A percentile compares a stretch with the other conserved stretches of the same genome.
phyloP scores from a whole-genome alignment of 2,113 vertebrate species.

The Sinocyclocheilus anophthalmus region DNA sequence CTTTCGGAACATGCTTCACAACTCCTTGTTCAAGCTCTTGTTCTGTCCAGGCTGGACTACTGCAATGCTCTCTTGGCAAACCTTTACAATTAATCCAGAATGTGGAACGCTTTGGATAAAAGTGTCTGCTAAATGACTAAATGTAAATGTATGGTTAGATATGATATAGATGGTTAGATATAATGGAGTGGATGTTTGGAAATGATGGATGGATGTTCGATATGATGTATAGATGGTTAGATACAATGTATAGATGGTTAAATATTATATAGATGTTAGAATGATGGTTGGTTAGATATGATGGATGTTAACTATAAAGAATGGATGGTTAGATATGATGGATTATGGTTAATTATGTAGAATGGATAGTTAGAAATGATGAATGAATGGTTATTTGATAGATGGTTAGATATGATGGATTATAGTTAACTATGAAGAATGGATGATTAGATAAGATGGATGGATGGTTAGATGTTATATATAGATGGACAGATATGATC shows the following conservation, averaged over 20 bases:
- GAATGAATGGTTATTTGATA: background rate
- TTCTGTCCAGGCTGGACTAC: too few relatives aligned
- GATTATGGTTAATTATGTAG: background rate
- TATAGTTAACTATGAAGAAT: background rate
- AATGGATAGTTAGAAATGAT: background rate
- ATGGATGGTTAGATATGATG: too few relatives aligned
- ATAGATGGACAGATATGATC: background rate
- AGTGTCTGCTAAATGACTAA: too few relatives aligned
- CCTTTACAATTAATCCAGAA: too few relatives aligned
- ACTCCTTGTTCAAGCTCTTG: too few relatives aligned
- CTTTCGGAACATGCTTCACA: too few relatives aligned
- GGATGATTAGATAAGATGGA: background rate
- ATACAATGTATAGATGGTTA: background rate
- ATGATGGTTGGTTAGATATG: too few relatives aligned
- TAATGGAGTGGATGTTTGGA: background rate
- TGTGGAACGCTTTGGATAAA: too few relatives aligned
- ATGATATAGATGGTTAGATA: background rate
- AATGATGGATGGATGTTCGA: background rate
- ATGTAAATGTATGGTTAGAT: too few relatives aligned
- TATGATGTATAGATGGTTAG: background rate
- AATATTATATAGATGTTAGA: background rate
- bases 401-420: background rate
- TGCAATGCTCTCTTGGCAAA: too few relatives aligned
- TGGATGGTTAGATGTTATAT: background rate
- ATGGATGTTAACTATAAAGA: too few relatives aligned